Evolutionary conservation across 1,140 invertebrate genomes (phyloP).

Genomic region (Argopecten irradians): DNA sequence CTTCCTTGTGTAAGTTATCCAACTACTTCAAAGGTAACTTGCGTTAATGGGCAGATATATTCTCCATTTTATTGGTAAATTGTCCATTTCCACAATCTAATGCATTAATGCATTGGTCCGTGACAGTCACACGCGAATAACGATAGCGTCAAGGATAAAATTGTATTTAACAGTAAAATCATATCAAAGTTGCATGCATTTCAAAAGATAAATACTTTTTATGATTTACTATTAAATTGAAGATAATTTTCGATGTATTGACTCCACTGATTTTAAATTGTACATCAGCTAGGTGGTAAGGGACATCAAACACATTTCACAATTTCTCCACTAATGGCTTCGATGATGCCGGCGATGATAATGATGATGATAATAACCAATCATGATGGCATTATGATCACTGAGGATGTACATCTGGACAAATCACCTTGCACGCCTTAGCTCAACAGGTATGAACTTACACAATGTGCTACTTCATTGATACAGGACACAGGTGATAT

Average conservation of each 20-base stretch:
- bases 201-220: not conserved
- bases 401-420: not conserved
- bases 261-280: not conserved
- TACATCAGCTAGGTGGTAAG: not conserved
- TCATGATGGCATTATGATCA: not conserved
- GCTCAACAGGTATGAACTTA: no score
- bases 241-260: not conserved
- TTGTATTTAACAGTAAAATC: not conserved
- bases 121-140: not conserved
- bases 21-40: not conserved
- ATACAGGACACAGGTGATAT: no score
- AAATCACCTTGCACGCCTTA: not conserved
- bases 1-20: not conserved
- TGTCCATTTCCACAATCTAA: conserved; percentile 10
- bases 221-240: not conserved
- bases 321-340: not conserved
- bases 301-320: not conserved
- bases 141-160: not conserved
- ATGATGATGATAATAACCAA: conserved; percentile 9
- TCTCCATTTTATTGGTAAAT: conserved; percentile 9
- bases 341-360: not conserved
- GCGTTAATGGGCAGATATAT: not conserved
- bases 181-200: not conserved
- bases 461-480: no score
- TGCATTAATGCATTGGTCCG: not conserved